phyloP scores from a whole-genome alignment of 2,113 vertebrate genomes.

The Physeter macrocephalus region DNA sequence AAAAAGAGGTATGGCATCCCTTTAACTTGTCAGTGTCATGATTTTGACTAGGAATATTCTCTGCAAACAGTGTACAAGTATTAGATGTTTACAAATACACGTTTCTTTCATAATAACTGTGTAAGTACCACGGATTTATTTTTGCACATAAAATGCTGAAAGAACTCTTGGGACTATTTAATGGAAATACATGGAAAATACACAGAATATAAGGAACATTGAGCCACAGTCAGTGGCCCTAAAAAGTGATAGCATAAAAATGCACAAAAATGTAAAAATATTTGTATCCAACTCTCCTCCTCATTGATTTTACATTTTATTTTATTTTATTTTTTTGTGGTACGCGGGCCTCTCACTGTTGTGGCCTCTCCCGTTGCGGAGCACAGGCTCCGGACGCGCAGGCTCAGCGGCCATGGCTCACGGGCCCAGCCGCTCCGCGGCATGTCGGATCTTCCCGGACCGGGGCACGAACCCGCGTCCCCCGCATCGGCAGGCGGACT shows the following conservation, averaged over 20 bases:
- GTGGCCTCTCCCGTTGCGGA: no score
- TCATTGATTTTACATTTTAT: slow-evolving; percentile 22
- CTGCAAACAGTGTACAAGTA: neutral
- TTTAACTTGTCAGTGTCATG: neutral
- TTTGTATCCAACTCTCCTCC: neutral
- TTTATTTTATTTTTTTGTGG: no score
- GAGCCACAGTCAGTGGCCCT: neutral
- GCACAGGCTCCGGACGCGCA: no score
- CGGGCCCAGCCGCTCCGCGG: no score
- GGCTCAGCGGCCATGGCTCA: no score
- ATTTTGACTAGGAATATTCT: neutral
- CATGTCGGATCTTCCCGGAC: no score
- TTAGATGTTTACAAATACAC: neutral
- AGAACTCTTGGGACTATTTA: neutral
- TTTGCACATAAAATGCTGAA: slow-evolving; percentile 26
- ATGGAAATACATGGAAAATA: neutral
- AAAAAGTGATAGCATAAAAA: neutral
- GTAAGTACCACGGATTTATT: slow-evolving; percentile 14
- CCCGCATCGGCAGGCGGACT: no score
- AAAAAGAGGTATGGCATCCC: neutral
- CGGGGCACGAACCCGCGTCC: no score
- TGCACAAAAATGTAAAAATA: neutral
- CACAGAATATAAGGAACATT: neutral
- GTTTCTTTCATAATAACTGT: neutral
- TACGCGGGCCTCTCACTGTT: no score